A percentile compares a stretch with the other conserved stretches of the same genome.
These are phyloP conservation scores for Drosophila mauritiana DNA, from an alignment of 1,140 invertebrate genomes.

Conservation along the genomic window DNA sequence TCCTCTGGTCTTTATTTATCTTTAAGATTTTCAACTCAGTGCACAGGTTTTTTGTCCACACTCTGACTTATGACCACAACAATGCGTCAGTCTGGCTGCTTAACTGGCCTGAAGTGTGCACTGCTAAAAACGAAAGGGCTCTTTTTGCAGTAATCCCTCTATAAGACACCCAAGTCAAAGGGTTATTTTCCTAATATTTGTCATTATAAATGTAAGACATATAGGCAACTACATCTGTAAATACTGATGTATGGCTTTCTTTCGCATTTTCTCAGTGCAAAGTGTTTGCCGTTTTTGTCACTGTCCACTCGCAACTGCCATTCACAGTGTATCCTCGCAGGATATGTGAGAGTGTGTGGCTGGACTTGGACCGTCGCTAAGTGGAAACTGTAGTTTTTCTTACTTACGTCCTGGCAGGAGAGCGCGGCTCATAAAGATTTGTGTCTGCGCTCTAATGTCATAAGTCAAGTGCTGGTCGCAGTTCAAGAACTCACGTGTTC, in stretches of 20 bases:
- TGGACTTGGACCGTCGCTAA: constrained; percentile 60
- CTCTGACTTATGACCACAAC: constrained; percentile 67
- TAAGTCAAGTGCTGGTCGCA: constrained; percentile 77
- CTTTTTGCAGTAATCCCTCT: not conserved
- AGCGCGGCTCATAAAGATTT: constrained; percentile 72
- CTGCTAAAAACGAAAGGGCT: constrained; percentile 11
- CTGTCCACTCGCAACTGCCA: constrained; percentile 77
- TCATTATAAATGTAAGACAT: too few relatives aligned
- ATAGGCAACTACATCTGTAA: too few relatives aligned
- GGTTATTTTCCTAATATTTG: too few relatives aligned
- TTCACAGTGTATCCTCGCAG: constrained; percentile 58
- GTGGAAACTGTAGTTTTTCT: constrained; percentile 83
- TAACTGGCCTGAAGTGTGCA: constrained; percentile 26
- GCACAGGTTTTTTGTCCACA: constrained; percentile 65
- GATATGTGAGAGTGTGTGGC: constrained; percentile 32
- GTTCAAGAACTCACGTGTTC: constrained; percentile 65
- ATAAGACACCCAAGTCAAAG: too few relatives aligned
- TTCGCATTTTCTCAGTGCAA: constrained; percentile 10
- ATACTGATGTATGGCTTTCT: too few relatives aligned
- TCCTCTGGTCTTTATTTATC: constrained; percentile 77
- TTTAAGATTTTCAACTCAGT: constrained; percentile 82
- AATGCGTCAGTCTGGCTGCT: constrained; percentile 74
- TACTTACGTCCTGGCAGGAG: constrained; percentile 66
- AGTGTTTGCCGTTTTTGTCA: constrained; percentile 62
- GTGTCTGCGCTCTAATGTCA: constrained; percentile 75